Percentiles rank a stretch among this genome's conserved stretches.
Evolutionary conservation across 2,797 vertebrate species (phyloP).

Genomic region (Kryptolebias ocellatus): DNA sequence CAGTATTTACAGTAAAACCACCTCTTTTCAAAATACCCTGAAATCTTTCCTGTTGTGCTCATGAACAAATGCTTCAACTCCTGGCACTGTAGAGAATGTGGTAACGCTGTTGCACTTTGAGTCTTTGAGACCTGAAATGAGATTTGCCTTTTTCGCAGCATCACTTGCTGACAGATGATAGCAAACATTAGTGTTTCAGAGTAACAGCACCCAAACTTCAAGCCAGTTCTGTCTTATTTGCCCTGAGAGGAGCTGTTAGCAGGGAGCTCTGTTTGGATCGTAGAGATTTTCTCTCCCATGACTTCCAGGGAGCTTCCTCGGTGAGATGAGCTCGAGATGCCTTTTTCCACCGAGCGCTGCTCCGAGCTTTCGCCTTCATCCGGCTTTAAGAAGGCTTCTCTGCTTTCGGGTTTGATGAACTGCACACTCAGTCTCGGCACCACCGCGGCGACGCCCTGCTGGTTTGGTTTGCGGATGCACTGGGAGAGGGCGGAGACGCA

Average conservation of each 20-base stretch:
- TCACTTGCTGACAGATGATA: neutral
- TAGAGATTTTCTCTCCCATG: conserved; percentile 66
- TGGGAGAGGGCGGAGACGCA: conserved; percentile 81
- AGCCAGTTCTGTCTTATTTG: conserved; percentile 43
- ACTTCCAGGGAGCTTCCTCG: conserved; percentile 52
- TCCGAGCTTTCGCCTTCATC: conserved; percentile 14
- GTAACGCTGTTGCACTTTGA: conserved; percentile 1
- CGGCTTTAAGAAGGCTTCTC: conserved; percentile 67
- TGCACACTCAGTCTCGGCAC: conserved; percentile 69
- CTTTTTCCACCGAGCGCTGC: conserved; percentile 30
- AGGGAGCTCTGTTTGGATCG: conserved; percentile 67
- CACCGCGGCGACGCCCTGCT: conserved; percentile 23
- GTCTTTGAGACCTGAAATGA: conserved; percentile 12
- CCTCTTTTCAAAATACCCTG: neutral
- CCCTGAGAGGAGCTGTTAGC: conserved; percentile 53
- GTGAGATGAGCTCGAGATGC: conserved; percentile 9
- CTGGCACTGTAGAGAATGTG: neutral
- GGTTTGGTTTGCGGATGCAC: conserved; percentile 66
- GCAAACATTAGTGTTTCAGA: neutral
- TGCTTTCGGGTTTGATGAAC: conserved; percentile 76
- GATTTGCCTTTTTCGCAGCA: neutral
- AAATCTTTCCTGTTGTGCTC: neutral
- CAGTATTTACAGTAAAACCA: conserved; percentile 1
- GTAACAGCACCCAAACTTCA: neutral
- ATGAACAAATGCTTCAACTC: neutral